Base-by-base conservation (phyloP, 2,888 invertebrate genomes). In the Hyppa rectilinea region DNA sequence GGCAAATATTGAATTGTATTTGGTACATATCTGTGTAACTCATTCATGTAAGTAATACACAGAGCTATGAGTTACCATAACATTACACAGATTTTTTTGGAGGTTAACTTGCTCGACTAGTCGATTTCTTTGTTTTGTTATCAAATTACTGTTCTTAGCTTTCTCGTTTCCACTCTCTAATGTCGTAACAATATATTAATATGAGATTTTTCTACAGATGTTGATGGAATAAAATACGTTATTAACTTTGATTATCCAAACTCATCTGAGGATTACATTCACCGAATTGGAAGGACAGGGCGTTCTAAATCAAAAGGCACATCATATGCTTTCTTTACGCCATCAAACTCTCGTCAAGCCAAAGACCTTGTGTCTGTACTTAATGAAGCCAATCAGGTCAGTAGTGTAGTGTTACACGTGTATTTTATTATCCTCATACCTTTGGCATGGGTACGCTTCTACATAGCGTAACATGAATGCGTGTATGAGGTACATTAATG, bases 191-290 rank as follows among this genome's bases (percentile, higher is more conserved):
- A 20, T 81, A 66, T 85, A 85, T 74, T 86, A 81, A 86, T 67
- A 65, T 73, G 31, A 61, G 49, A 67, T 36, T 72, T 68, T 74
- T 85, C 93, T 95, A 89, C 96, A 99, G 99, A 99, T 97, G 99
- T 99, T 90, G 98, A 99, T 93, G 99, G 99, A 91, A 98, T 99
- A 89, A 99, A 98, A 96, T 99, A 98, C 96, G 99, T 99, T 83
- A 98, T 99, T 92, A 99, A 99, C 96, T 99, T 98, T 96, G 99
- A 99, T 96, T 99, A 99, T 95, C 99, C 99, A 69, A 98, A 98
- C 93, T 98, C 98, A 74, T 98, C 98, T 67, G 99, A 99, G 93
- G 99, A 99, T 95, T 99, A 99, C 93, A 98, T 99, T 88, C 99
- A 99, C 95, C 97, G 99, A 80, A 99, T 99, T 93, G 99, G 99